Evolutionary conservation across 2,888 invertebrate genomes (phyloP).

Genomic region (Dryadula phaetusa): DNA sequence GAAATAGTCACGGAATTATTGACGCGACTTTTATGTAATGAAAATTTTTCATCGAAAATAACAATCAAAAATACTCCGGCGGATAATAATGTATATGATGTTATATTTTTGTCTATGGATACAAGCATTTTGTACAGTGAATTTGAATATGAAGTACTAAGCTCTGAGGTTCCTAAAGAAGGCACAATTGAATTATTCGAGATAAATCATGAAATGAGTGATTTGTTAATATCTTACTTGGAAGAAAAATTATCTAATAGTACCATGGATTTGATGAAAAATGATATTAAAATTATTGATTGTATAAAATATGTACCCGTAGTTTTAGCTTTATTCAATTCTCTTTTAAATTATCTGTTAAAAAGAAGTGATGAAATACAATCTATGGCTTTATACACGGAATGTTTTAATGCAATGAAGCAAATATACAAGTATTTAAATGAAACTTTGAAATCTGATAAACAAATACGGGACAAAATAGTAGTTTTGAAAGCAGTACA

Average conservation of each 20-base stretch:
- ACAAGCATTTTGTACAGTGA: slow-evolving; percentile 68
- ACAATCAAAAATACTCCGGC: background rate
- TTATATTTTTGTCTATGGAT: slow-evolving; percentile 63
- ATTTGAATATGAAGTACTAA: slow-evolving; percentile 60
- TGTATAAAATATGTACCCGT: slow-evolving; percentile 56
- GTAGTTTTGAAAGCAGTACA: slow-evolving; percentile 56
- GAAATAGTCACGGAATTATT: slow-evolving; percentile 56
- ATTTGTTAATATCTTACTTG: slow-evolving; percentile 54
- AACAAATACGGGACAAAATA: slow-evolving; percentile 57
- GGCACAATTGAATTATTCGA: slow-evolving; percentile 38
- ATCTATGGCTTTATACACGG: slow-evolving; percentile 50
- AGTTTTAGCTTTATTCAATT: slow-evolving; percentile 58
- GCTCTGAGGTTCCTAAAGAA: slow-evolving; percentile 10
- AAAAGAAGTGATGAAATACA: slow-evolving; percentile 51
- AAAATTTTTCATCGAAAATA: slow-evolving; percentile 56
- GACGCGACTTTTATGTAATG: slow-evolving; percentile 62
- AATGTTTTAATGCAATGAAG: slow-evolving; percentile 53
- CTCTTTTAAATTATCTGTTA: slow-evolving; percentile 56
- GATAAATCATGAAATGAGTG: slow-evolving; percentile 52
- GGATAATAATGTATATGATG: slow-evolving; percentile 52
- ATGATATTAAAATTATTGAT: slow-evolving; percentile 51
- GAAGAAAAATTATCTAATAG: slow-evolving; percentile 48
- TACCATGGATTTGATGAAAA: slow-evolving; percentile 47
- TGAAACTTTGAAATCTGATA: slow-evolving; percentile 53
- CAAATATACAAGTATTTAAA: slow-evolving; percentile 55